Conservation (phyloP, 2,888 invertebrate genomes). For the Pediacus dermestoides region DNA sequence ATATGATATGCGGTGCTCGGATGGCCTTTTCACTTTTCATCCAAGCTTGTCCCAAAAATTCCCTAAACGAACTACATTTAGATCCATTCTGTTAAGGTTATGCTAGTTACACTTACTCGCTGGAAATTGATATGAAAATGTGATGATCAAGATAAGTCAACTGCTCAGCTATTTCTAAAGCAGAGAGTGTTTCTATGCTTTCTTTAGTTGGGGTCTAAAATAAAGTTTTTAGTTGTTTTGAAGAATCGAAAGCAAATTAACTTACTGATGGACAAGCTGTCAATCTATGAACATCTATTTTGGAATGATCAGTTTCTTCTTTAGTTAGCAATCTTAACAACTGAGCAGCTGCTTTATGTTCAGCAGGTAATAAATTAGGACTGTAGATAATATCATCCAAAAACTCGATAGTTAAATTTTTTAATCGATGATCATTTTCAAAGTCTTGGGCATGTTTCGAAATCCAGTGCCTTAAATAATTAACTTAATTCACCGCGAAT, state of each 20-base stretch:
- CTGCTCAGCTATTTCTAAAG: constrained; percentile 88
- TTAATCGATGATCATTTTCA: constrained; percentile 70
- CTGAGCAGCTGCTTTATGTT: constrained; percentile 85
- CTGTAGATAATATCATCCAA: constrained; percentile 82
- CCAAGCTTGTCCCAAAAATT: constrained; percentile 85
- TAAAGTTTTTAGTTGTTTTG: constrained; percentile 47
- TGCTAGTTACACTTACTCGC: constrained; percentile 69
- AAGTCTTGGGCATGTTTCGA: constrained; percentile 89
- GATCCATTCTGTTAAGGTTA: not conserved
- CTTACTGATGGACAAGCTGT: constrained; percentile 66
- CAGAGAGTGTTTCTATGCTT: constrained; percentile 79
- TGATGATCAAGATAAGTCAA: constrained; percentile 90
- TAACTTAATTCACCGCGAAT: not conserved
- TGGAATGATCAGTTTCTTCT: constrained; percentile 63
- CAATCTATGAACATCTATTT: constrained; percentile 67
- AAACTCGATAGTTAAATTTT: constrained; percentile 77
- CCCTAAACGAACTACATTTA: constrained; percentile 53
- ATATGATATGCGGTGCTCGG: constrained; percentile 75
- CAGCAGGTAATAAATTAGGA: constrained; percentile 79
- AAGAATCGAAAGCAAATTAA: constrained; percentile 9
- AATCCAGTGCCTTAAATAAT: constrained; percentile 72
- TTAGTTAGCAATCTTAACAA: constrained; percentile 73
- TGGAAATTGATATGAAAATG: constrained; percentile 80
- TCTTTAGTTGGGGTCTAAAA: constrained; percentile 74
- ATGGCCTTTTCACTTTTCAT: constrained; percentile 81